phyloP scores from a whole-genome alignment of 2,113 vertebrate genomes.

The Argyrosomus japonicus region DNA sequence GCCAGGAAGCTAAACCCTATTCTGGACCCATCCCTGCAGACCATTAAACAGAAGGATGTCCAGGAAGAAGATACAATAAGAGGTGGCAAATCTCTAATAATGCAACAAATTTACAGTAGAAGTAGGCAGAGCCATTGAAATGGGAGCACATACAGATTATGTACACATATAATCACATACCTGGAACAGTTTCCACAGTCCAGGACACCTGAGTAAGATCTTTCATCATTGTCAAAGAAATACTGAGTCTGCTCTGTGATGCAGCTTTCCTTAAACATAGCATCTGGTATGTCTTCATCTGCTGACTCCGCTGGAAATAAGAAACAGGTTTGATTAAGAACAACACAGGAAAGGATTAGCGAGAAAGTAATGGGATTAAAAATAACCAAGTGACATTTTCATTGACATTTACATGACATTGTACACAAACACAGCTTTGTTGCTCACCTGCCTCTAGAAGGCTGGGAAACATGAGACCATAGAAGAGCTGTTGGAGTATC shows the following conservation, averaged over 20 bases:
- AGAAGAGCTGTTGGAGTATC: constrained; percentile 93
- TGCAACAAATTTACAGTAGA: constrained; percentile 1
- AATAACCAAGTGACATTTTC: background rate
- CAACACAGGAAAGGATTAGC: background rate
- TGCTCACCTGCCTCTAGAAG: constrained; percentile 91
- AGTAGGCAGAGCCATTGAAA: constrained; percentile 55
- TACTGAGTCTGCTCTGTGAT: constrained; percentile 99
- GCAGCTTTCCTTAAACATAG: constrained; percentile 95
- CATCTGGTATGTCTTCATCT: constrained; percentile 90
- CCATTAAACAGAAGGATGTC: constrained; percentile 62
- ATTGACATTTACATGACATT: background rate
- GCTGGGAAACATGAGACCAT: constrained; percentile 91
- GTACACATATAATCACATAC: constrained; percentile 75
- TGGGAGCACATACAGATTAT: constrained; percentile 52
- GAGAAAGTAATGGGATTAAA: background rate
- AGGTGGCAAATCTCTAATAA: constrained; percentile 42
- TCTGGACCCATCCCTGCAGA: constrained; percentile 58
- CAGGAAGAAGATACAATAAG: constrained; percentile 36
- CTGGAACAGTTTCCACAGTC: constrained; percentile 98
- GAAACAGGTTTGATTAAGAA: constrained; percentile 3
- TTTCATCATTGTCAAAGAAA: constrained; percentile 95
- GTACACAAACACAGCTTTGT: constrained; percentile 8
- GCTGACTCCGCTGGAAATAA: constrained; percentile 86
- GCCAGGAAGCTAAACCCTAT: constrained; percentile 56
- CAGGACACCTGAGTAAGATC: constrained; percentile 91